A percentile compares a stretch with the other conserved stretches of the same genome.
phyloP scores from a whole-genome alignment of 1,140 invertebrate genomes.

The Plectrocnemia conspersa region DNA sequence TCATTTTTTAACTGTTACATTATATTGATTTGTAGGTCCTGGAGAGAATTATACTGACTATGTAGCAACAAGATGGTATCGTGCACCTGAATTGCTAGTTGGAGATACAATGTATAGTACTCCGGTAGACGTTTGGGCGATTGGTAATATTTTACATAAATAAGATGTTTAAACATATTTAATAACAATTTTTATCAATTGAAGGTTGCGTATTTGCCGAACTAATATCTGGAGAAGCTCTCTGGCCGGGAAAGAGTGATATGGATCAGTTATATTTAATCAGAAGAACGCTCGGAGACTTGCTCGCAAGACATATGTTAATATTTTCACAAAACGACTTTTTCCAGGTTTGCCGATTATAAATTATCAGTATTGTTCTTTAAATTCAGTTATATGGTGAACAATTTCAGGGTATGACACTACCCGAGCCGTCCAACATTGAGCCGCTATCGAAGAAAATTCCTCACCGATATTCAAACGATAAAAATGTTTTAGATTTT shows the following conservation, averaged over 20 bases:
- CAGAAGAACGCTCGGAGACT: constrained; percentile 82
- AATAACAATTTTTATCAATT: constrained; percentile 3
- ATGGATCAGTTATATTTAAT: constrained; percentile 97
- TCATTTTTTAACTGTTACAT: not conserved
- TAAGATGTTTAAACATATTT: not conserved
- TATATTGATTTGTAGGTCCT: constrained; percentile 56
- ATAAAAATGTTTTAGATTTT: constrained; percentile 74
- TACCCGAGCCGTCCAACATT: constrained; percentile 88
- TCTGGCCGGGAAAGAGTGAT: constrained; percentile 98
- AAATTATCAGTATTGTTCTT: constrained; percentile 38
- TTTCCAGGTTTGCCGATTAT: constrained; percentile 52
- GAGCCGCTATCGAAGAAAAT: constrained; percentile 80
- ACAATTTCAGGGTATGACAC: constrained; percentile 65
- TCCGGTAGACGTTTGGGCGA: constrained; percentile 97
- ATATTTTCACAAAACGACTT: constrained; percentile 96
- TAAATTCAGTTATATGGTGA: not conserved
- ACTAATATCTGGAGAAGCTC: constrained; percentile 86
- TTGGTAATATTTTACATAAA: constrained; percentile 50
- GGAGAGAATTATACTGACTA: constrained; percentile 99
- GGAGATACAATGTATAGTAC: constrained; percentile 97
- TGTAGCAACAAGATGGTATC: constrained; percentile 97
- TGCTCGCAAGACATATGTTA: constrained; percentile 88
- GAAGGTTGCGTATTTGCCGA: constrained; percentile 92
- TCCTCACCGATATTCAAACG: constrained; percentile 61
- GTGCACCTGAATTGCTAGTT: constrained; percentile 92